Evolutionary conservation across 2,797 vertebrate species (phyloP), one percentile per base, ranked within the genome.

Genomic region (Tokudaia tokunoshimensis): DNA sequence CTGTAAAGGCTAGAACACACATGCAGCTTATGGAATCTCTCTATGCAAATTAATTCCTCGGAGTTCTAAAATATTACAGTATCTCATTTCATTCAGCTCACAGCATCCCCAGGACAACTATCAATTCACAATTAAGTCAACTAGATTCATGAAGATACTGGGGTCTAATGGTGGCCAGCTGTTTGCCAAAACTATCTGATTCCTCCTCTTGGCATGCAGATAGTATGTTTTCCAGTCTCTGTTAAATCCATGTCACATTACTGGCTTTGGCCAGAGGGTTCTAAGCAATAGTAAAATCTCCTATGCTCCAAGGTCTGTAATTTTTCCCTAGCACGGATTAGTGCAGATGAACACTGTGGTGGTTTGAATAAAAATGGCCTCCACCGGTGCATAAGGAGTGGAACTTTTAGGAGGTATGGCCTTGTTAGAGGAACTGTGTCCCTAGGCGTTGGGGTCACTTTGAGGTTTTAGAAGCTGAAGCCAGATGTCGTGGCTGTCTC

Each of bases 1-100:
- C 34, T 26, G 9, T 89, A 65, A 93, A 91, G 88, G 24, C 55
- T 19, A 94, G 81, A 90, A 94, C 41, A 79, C 78, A 96, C 78
- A 65, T 26, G 57, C 19, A 89, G 41, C 52, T 61, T 37, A 70
- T 82, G 87, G 50, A 72, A 34, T 20, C 47, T 72, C 26, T 76
- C 20, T 55, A 44, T 22, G 44, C 59, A 75, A 84, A 91, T 29
- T 0, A 75, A 52, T n/a, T 82, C 41, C 13, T 91, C 47, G 47
- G 81, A 65, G 41, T 82, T 96, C 63, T 37, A 29, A 29, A 89
- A 61, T 70, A 52, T 44, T n/a, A 88, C 59, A 85, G 44, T 20
- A 1, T 65, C 19, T 37, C 12, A n/a, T 31, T 74, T 86, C 37
- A 0, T 7, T 82, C 59, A 86, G 63, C 13, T 94, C 37, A 0